phyloP scores from a whole-genome alignment of 2,797 vertebrate genomes.

The Brachyrhaphis roseni region DNA sequence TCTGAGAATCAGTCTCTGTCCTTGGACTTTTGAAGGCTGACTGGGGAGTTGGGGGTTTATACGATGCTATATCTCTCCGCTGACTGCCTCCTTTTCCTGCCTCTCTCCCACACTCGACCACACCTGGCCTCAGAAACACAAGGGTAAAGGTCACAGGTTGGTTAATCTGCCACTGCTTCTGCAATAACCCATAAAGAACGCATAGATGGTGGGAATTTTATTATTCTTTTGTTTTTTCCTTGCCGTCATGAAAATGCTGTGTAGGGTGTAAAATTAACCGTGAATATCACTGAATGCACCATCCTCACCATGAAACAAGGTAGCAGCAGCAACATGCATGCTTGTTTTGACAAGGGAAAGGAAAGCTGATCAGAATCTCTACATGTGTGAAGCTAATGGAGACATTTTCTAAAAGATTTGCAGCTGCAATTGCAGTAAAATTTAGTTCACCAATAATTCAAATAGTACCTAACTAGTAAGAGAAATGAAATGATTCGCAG shows the following conservation, averaged over 20 bases:
- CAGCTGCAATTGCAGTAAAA: background rate
- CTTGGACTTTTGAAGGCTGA: slow-evolving; percentile 52
- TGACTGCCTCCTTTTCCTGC: slow-evolving; percentile 61
- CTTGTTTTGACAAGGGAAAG: background rate
- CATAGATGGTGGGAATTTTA: too few species aligned
- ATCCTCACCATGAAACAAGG: background rate
- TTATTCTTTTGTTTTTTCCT: too few species aligned
- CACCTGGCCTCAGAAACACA: slow-evolving; percentile 56
- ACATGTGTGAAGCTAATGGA: background rate
- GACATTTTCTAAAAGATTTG: background rate
- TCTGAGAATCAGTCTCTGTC: slow-evolving; percentile 44
- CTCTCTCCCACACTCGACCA: slow-evolving; percentile 57
- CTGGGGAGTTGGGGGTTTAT: slow-evolving; percentile 36
- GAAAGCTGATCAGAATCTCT: background rate
- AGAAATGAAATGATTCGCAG: background rate
- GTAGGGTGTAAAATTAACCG: background rate
- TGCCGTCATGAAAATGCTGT: background rate
- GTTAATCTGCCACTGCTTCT: slow-evolving; percentile 12
- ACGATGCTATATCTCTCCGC: slow-evolving; percentile 54
- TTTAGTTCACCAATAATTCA: background rate
- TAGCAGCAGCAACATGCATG: background rate
- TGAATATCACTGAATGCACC: background rate
- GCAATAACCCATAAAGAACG: background rate
- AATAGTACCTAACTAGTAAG: background rate
- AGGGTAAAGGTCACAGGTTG: slow-evolving; percentile 35